Percentiles rank a stretch among this genome's conserved stretches.
phyloP scores from a whole-genome alignment of 1,140 invertebrate species.

The Calliphora vicina region DNA sequence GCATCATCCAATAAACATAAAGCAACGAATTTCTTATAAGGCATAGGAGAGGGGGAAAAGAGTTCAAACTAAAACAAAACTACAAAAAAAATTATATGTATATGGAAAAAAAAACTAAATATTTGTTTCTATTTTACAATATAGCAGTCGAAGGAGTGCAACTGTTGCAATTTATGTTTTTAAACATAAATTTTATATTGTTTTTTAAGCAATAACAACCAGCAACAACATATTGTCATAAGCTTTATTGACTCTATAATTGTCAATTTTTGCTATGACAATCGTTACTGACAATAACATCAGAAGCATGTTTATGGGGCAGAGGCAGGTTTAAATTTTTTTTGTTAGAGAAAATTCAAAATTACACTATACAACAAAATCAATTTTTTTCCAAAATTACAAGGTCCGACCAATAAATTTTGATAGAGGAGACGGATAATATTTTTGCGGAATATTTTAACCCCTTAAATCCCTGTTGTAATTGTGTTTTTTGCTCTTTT shows the following conservation, averaged over 20 bases:
- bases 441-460: no score
- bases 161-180: conserved; percentile 4
- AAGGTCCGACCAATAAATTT: no score
- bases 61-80: no score
- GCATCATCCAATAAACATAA: background rate
- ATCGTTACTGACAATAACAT: background rate
- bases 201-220: background rate
- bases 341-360: background rate
- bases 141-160: background rate
- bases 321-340: background rate
- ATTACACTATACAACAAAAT: no score
- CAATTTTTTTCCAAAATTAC: no score
- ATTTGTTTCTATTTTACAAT: background rate
- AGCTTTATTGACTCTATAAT: conserved; percentile 1
- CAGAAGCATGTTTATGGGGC: background rate
- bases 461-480: no score
- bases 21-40: background rate
- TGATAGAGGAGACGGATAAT: no score
- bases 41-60: background rate
- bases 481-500: no score
- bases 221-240: conserved; percentile 8
- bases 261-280: conserved; percentile 4
- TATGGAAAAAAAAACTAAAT: background rate
- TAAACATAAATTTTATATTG: background rate
- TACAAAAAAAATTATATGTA: background rate